Evolutionary conservation across 1,140 invertebrate species (phyloP), one percentile per base, ranked within the genome.

Genomic region (Caenorhabditis latens): DNA sequence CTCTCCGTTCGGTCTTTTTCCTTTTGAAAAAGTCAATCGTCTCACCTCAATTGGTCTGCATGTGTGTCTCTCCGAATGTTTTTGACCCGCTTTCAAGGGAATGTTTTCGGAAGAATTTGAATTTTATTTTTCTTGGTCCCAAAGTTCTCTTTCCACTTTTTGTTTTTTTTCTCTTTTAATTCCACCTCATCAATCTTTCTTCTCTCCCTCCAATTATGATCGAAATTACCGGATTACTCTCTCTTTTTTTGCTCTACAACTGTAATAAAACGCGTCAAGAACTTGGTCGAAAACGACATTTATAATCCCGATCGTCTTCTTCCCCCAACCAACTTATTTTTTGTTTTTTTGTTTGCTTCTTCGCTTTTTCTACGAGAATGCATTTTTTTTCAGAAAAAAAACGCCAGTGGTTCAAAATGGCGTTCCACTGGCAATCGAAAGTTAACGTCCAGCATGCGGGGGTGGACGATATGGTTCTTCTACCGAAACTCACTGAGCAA

Each of bases 401-500:
- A 40, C 24, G 67, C 67, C 92, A 95, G 63, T 65, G 63, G 32
- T 42, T 40, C 71, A 79, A 3, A 8, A 84, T 84, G 95, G 94
- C 95, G 53, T 95, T 95, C 92, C 95, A 96, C 91, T 96, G 95
- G 95, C 95, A 95, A 92, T 95, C 95, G 91, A 95, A 95, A 93
- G 90, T 91, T 11, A 95, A 95, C 94, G 95, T 95, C 90, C 95
- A 95, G 91, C 94, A 95, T 61, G 95, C 95, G 8, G 95, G 95
- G 1, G 95, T 95, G 89, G 95, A 96, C 91, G 95, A 96, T 91
- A 96, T 96, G 95, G 95, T 96, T n/a, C 93, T 96, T 4, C 93
- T 96, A 40, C 94, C 95, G 85, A 95, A 95, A 91, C 83, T 84
- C 19, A 86, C 82, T 4, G 86, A 84, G n/a, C 58, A 87, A 50